A percentile compares a stretch with the other conserved stretches of the same genome.
Conservation (phyloP, 2,797 vertebrate species). For the Gambusia yucatana region DNA sequence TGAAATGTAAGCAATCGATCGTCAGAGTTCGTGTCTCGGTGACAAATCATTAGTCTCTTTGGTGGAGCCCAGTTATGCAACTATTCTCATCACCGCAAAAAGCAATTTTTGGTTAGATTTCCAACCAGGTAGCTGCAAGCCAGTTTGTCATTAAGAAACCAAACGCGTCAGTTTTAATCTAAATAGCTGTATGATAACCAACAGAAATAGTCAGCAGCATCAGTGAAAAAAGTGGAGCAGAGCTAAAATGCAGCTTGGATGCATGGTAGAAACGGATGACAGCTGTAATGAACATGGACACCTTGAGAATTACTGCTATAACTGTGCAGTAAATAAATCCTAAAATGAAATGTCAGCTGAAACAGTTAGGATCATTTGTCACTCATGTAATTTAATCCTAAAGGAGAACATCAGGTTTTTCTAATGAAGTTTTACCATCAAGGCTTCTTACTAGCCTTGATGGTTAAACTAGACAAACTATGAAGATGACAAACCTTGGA, state of each 20-base stretch:
- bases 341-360: conserved; percentile 40
- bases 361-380: conserved; percentile 40
- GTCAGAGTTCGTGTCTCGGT: conserved; percentile 14
- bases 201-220: conserved; percentile 26
- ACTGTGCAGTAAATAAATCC: conserved; percentile 59
- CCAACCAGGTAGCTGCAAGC: neutral
- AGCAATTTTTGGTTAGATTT: conserved; percentile 7
- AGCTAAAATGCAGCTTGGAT: conserved; percentile 20
- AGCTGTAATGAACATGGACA: conserved; percentile 58
- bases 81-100: neutral
- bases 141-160: conserved; percentile 25
- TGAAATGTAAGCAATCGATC: conserved; percentile 28
- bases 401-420: conserved; percentile 20
- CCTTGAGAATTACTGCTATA: conserved; percentile 49
- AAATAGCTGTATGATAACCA: conserved; percentile 47
- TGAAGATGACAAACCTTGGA: conserved; percentile 11
- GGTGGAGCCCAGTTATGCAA: neutral
- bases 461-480: conserved; percentile 1
- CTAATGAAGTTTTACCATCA: conserved; percentile 12
- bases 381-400: conserved; percentile 27
- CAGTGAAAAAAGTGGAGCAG: conserved; percentile 18
- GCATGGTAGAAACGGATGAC: conserved; percentile 39
- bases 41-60: conserved; percentile 14
- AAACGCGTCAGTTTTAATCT: conserved; percentile 33
- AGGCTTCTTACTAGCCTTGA: neutral